Conservation (phyloP, 2,797 vertebrate genomes). For the Pangasius krempfi region DNA sequence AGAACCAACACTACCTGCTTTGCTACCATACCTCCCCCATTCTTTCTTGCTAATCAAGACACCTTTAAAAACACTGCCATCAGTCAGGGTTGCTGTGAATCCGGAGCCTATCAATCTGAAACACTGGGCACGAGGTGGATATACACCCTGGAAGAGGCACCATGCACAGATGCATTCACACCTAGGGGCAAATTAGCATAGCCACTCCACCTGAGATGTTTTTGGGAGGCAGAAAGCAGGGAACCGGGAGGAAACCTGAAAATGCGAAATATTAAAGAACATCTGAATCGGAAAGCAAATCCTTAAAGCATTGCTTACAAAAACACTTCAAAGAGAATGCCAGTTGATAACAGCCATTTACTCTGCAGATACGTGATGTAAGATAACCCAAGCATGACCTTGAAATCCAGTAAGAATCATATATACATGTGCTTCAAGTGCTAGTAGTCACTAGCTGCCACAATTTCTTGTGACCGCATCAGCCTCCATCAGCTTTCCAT, state of each 20-base stretch:
- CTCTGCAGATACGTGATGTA: conserved; percentile 10
- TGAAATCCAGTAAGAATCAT: conserved; percentile 31
- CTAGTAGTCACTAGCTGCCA: background rate
- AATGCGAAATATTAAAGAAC: background rate
- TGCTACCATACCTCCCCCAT: background rate
- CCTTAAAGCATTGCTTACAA: background rate
- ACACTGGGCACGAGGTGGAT: background rate
- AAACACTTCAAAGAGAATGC: conserved; percentile 9
- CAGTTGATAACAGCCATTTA: conserved; percentile 2
- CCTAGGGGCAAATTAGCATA: background rate
- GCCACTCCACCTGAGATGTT: background rate
- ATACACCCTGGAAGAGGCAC: background rate
- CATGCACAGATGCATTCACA: background rate
- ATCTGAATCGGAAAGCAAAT: background rate
- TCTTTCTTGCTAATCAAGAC: background rate
- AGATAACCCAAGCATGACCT: conserved; percentile 33
- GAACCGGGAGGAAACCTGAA: background rate
- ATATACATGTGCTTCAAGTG: conserved; percentile 13
- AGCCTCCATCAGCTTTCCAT: conserved; percentile 72
- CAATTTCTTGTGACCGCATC: conserved; percentile 50
- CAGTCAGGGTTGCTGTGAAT: background rate
- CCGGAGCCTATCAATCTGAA: background rate
- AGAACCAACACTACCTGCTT: background rate
- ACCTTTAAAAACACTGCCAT: background rate
- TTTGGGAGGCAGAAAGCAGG: background rate